Evolutionary conservation across 1,140 invertebrate species (phyloP).

Genomic region (Penaeus indicus): DNA sequence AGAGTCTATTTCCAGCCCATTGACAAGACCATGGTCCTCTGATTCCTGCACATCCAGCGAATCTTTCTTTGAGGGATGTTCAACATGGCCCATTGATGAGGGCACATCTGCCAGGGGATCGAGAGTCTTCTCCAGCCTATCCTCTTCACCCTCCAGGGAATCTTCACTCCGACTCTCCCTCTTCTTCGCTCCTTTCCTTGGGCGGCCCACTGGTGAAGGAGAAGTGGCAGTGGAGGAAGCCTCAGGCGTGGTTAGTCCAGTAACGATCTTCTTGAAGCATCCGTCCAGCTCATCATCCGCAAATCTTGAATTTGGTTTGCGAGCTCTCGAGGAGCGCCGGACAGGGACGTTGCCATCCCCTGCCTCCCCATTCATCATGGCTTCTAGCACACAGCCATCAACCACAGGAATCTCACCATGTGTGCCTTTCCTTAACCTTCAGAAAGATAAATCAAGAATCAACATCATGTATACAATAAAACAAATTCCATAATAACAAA

Average conservation of each 20-base stretch:
- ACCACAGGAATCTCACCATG: not conserved
- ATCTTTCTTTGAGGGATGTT: not conserved
- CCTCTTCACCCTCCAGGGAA: not conserved
- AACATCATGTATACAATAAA: too few relatives aligned
- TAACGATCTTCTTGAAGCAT: constrained; percentile 61
- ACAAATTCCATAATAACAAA: too few relatives aligned
- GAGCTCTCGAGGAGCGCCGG: constrained; percentile 55
- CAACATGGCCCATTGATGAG: not conserved
- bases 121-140: not conserved
- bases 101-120: not conserved
- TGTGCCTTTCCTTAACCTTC: too few relatives aligned
- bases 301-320: constrained; percentile 64
- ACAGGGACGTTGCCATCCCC: constrained; percentile 44
- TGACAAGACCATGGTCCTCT: constrained; percentile 12
- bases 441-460: too few relatives aligned
- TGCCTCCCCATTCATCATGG: constrained; percentile 49
- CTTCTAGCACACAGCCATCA: not conserved
- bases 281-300: constrained; percentile 61
- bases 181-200: constrained; percentile 27
- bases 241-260: constrained; percentile 54
- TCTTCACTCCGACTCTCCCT: constrained; percentile 41
- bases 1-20: constrained; percentile 32
- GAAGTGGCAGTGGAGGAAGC: constrained; percentile 14
- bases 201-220: constrained; percentile 15
- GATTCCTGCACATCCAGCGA: not conserved